Evolutionary conservation across 2,113 vertebrate genomes (phyloP).

Genomic region (Poecile atricapillus): DNA sequence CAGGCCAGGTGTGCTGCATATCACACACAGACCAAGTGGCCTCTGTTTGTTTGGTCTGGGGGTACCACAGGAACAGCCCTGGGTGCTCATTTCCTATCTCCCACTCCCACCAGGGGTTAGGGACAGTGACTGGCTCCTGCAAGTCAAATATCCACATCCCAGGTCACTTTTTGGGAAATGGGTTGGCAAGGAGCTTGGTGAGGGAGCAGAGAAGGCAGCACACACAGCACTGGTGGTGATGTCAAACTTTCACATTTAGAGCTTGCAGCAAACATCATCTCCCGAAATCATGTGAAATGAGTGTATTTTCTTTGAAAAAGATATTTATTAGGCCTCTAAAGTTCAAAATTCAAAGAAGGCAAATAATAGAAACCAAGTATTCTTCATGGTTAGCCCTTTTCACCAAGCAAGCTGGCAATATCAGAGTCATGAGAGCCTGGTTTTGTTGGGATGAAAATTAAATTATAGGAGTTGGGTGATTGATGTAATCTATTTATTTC

Average conservation of each 20-base stretch:
- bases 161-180: neutral
- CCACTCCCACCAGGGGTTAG: neutral
- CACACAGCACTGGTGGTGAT: accelerated
- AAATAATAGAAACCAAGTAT: neutral
- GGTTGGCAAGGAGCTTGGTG: neutral
- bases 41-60: neutral
- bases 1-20: neutral
- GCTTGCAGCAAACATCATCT: neutral
- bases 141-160: neutral
- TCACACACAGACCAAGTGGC: neutral
- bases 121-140: neutral
- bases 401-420: neutral
- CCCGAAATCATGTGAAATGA: neutral
- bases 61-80: neutral
- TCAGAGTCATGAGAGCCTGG: neutral
- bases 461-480: neutral
- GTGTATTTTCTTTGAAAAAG: neutral
- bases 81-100: neutral
- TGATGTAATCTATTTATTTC: slow-evolving; percentile 32
- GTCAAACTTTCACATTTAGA: neutral
- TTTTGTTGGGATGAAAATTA: slow-evolving; percentile 1
- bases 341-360: neutral
- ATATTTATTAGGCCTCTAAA: neutral
- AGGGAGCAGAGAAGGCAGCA: neutral
- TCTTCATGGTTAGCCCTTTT: neutral